Percentiles rank a stretch among this genome's conserved stretches.
Conservation (phyloP, 1,140 invertebrate genomes). For the Lepidurus apus region DNA sequence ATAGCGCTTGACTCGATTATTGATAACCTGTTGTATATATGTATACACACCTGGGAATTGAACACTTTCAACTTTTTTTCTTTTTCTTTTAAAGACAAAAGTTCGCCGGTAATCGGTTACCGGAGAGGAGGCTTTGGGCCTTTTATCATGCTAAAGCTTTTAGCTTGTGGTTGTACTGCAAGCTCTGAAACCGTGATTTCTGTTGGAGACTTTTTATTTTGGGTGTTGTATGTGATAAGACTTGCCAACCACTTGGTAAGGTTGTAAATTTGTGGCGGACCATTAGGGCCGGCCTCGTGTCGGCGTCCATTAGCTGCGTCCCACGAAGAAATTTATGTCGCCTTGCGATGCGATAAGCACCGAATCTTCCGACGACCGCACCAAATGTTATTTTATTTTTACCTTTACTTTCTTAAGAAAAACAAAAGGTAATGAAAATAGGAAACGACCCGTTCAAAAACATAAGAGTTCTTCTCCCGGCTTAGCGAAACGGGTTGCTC, state of each 20-base stretch:
- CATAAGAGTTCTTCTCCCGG: too few species aligned
- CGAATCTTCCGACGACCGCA: neutral
- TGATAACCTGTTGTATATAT: neutral
- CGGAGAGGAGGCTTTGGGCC: neutral
- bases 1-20: neutral
- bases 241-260: slow-evolving; percentile 18
- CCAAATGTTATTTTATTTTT: neutral
- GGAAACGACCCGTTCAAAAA: too few species aligned
- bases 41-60: slow-evolving; percentile 1
- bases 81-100: neutral
- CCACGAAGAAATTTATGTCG: slow-evolving; percentile 10
- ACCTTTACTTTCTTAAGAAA: too few species aligned
- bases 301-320: slow-evolving; percentile 20
- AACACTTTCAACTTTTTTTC: neutral
- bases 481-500: neutral
- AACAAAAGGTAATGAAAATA: too few species aligned
- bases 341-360: slow-evolving; percentile 12
- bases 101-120: neutral
- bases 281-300: slow-evolving; percentile 13
- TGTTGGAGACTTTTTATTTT: neutral
- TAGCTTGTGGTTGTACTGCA: neutral
- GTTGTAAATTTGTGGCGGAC: slow-evolving; percentile 14
- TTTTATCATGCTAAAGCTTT: neutral
- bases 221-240: slow-evolving; percentile 19
- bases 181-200: neutral